Base-by-base conservation (phyloP, 2,113 vertebrate species). In the Notarius quadriscutis region DNA sequence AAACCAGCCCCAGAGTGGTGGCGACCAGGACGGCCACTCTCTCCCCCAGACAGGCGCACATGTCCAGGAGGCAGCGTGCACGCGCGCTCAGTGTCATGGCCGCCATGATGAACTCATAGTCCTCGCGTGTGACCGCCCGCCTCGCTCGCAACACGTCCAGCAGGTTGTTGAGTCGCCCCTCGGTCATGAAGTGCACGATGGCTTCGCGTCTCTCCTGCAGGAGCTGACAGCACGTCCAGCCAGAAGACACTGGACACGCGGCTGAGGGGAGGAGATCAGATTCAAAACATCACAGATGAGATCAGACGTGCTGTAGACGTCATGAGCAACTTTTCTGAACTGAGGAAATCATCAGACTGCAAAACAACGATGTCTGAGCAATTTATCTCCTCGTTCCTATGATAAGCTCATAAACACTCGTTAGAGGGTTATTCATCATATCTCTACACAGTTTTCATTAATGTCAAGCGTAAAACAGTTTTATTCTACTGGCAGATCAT, bases 141-240 rank as follows among this genome's bases (percentile, higher is more conserved):
- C 90, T 89, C 0, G 96, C 92, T 51, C 93, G 93, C 15, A 96
- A 89, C 53, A 93, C 90, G 0, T 96, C 96, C 0, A 96, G 89
- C 30, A 94, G 55, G 18, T 92, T 90, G 90, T 96, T 96, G 51
- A 96, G 92, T 0, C 91, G 91, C 7, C 95, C 96, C 81, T 96
- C 95, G 2, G 96, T 96, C 94, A 96, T 95, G 71, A 86, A 86
- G 2, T 58, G 88, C 53, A 96, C 86, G 12, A 96, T 94, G 74
- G 71, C 81, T 84, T 94, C 94, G 9, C 95, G 93, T 62, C 84
- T 90, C 65, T 89, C 92, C 50, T 65, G 62, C 18, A 96, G 89
- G 17, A 94, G 92, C 48, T 88, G 91, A 4, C 92, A 89, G 83
- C 90, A 93, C 53, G 12, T 92, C 62, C 79, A 86, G 27, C 85